Percentiles rank a stretch among this genome's conserved stretches.
Evolutionary conservation across 2,113 vertebrate genomes (phyloP).

Genomic region (Ramphastos sulfuratus): DNA sequence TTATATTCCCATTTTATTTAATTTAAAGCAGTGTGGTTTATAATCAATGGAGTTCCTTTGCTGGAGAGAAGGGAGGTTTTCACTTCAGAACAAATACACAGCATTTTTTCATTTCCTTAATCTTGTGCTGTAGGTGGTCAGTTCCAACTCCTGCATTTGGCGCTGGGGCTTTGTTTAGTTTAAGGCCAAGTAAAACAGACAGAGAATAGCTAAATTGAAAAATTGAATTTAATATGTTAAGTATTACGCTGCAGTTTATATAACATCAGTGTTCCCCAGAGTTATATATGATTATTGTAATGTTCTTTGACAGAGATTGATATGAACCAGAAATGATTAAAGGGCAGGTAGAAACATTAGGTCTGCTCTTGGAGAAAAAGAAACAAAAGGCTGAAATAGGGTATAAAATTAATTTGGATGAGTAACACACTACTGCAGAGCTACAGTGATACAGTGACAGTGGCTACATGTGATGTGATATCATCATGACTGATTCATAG

Average conservation of each 20-base stretch:
- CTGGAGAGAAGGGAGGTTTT: conserved; percentile 35
- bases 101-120: conserved; percentile 67
- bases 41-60: conserved; percentile 31
- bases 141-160: conserved; percentile 58
- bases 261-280: conserved; percentile 53
- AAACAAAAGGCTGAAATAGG: not conserved
- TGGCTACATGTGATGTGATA: not conserved
- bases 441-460: not conserved
- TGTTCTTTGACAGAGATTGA: conserved; percentile 51
- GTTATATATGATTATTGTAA: conserved; percentile 35
- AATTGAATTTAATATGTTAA: conserved; percentile 60
- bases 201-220: conserved; percentile 63
- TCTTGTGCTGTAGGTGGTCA: conserved; percentile 67
- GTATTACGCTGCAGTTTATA: conserved; percentile 60
- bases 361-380: conserved; percentile 2
- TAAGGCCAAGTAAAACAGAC: conserved; percentile 71
- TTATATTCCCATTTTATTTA: conserved; percentile 60
- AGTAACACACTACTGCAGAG: not conserved
- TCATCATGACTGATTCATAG: not conserved
- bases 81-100: conserved; percentile 55
- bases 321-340: conserved; percentile 29
- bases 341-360: conserved; percentile 35
- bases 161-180: conserved; percentile 46
- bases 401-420: not conserved
- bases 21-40: conserved; percentile 37